Base-by-base conservation (phyloP, 2,797 vertebrate genomes). In the Leptatherina wallacei region DNA sequence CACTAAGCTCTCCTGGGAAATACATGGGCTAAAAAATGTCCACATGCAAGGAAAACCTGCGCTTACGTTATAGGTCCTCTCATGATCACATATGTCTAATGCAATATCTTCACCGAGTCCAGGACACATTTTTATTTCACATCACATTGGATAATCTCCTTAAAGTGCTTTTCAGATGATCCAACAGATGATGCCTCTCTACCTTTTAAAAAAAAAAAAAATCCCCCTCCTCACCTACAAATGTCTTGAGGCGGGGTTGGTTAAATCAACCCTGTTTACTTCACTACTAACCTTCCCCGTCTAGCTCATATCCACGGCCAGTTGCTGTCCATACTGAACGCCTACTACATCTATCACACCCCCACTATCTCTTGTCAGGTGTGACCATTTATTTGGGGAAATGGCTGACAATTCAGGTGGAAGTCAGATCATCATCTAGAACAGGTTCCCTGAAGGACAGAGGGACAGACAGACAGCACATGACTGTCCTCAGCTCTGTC, bases 1-100 rank as follows among this genome's bases (percentile, higher is more conserved):
- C 85, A 83, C 87, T 81, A 81, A 74, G 42, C 77, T 86, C 87
- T 59, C 80, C 47, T 54, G 86, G 85, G 88, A 84, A 86, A 81
- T 79, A 78, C 77, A 74, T 77, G 64, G 44, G 71, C 24, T 40
- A 75, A 65, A 78, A 68, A 6, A 32, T 32, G 30, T 32, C 36
- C 58, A 61, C 59, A 75, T n/a, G 55, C 55, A 74, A n/a, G 42
- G 16, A 62, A 42, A 61, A 57, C 33, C 59, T 63, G 16, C 52
- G 60, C 44, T 69, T 20, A 40, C 3, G 32, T 16, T 12, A 5
- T 29, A 62, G 24, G 24, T 35, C 20, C 33, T 20, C 16, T 36
- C 33, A 22, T 8, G 52, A 14, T 63, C 59, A 10, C 49, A 57
- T 73, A 71, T 76, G 69, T 79, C 67, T 56, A 36, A 78, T 74